Evolutionary conservation across 2,113 vertebrate species (phyloP).

Genomic region (Labeo rohita): DNA sequence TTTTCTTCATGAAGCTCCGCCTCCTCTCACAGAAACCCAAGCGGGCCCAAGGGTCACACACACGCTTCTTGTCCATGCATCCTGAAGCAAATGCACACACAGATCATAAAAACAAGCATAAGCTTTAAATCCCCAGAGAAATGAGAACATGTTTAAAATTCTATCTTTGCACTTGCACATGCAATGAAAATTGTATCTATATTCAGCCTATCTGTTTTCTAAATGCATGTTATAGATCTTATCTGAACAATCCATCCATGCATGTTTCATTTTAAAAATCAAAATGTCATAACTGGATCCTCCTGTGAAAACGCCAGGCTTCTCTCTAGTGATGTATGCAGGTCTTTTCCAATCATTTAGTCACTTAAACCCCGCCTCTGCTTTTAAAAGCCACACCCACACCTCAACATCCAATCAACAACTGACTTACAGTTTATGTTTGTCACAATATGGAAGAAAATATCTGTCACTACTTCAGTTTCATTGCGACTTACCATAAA

Average conservation of each 20-base stretch:
- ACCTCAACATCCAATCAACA: background rate
- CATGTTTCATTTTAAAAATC: background rate
- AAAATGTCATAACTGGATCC: background rate
- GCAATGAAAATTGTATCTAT: background rate
- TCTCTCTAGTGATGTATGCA: too few species aligned
- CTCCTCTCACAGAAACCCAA: constrained; percentile 77
- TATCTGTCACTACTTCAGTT: too few species aligned
- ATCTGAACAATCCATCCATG: background rate
- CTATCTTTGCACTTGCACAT: background rate
- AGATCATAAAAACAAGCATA: background rate
- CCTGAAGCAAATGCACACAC: constrained; percentile 59
- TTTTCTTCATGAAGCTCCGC: constrained; percentile 77
- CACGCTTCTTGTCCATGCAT: constrained; percentile 77
- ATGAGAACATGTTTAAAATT: background rate
- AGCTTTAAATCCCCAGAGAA: background rate
- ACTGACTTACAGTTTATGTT: background rate
- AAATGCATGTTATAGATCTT: background rate
- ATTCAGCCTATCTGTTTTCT: background rate
- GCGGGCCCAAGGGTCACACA: constrained; percentile 78
- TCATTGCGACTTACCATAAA: constrained; percentile 72
- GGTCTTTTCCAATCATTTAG: too few species aligned
- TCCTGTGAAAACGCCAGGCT: background rate
- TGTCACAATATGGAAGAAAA: background rate
- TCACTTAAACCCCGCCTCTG: background rate
- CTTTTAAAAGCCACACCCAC: background rate